A percentile compares a stretch with the other conserved stretches of the same genome.
These are phyloP conservation scores for Delphinus delphis DNA, from an alignment of 2,113 vertebrate genomes.

Conservation along the genomic window DNA sequence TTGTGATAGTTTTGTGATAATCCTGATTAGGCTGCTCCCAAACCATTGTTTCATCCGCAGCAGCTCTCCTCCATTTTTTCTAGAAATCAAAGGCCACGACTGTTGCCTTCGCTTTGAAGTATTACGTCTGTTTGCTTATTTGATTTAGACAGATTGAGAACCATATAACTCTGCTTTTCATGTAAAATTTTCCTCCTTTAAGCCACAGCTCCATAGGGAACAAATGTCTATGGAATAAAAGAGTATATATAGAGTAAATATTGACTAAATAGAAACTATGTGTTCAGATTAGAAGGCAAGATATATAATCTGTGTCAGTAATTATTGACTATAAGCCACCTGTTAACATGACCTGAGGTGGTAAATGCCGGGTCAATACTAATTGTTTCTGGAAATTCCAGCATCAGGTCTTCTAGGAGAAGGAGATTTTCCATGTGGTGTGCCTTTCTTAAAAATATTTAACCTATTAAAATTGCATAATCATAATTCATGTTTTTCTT, in stretches of 20 bases:
- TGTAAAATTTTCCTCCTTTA: not conserved
- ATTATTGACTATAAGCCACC: not conserved
- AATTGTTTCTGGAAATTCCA: not conserved
- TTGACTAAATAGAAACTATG: not conserved
- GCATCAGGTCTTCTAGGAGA: not conserved
- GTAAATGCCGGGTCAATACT: not conserved
- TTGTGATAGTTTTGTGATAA: not conserved
- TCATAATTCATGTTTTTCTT: not conserved
- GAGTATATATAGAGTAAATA: not conserved
- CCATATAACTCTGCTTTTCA: not conserved
- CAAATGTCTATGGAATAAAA: not conserved
- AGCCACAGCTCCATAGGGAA: not conserved
- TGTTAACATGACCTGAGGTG: not conserved
- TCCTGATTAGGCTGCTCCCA: not conserved
- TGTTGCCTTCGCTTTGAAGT: constrained; percentile 48
- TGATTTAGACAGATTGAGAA: not conserved
- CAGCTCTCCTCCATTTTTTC: not conserved
- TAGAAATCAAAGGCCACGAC: not conserved
- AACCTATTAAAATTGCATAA: not conserved
- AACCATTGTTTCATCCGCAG: not conserved
- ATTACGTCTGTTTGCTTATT: constrained; percentile 30
- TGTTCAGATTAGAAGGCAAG: not conserved
- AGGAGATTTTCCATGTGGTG: not conserved
- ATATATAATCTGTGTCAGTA: not conserved
- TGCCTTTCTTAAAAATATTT: not conserved